phyloP scores from a whole-genome alignment of 2,888 invertebrate species.

The Epirrhoe tristata region DNA sequence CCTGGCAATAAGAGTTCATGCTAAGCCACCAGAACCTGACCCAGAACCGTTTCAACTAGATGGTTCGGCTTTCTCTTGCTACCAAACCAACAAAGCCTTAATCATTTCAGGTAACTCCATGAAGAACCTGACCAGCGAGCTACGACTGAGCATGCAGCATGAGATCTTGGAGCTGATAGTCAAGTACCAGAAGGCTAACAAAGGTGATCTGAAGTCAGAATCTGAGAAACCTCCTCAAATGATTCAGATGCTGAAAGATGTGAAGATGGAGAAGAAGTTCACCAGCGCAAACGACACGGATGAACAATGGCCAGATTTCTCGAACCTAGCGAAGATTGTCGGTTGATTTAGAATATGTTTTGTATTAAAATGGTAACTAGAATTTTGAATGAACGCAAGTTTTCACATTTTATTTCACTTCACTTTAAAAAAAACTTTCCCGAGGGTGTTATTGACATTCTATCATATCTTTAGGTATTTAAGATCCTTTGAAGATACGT shows the following conservation, averaged over 20 bases:
- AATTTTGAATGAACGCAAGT: not conserved
- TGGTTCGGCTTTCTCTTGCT: no score
- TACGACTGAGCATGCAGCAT: slow-evolving; percentile 70
- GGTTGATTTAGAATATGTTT: slow-evolving; percentile 42
- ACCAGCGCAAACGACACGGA: slow-evolving; percentile 64
- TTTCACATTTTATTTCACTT: not conserved
- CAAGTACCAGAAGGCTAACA: slow-evolving; percentile 59
- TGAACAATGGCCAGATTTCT: slow-evolving; percentile 75
- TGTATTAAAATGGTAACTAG: not conserved
- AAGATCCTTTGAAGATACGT: no score
- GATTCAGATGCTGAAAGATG: slow-evolving; percentile 45
- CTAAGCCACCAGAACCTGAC: no score
- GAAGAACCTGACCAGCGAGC: slow-evolving; percentile 67
- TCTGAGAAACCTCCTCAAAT: slow-evolving; percentile 16
- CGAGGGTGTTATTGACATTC: no score
- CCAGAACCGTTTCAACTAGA: no score
- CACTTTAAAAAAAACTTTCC: no score
- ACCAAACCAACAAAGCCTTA: no score
- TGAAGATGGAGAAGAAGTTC: slow-evolving; percentile 58
- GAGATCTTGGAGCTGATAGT: slow-evolving; percentile 73
- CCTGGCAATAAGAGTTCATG: no score
- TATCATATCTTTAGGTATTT: no score
- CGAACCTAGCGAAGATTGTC: slow-evolving; percentile 74
- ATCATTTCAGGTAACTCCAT: slow-evolving; percentile 59
- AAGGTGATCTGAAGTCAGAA: slow-evolving; percentile 47